These are phyloP conservation scores for Pogonognathellus flavescens DNA, from an alignment of 1,140 invertebrate genomes.

Conservation along the genomic window DNA sequence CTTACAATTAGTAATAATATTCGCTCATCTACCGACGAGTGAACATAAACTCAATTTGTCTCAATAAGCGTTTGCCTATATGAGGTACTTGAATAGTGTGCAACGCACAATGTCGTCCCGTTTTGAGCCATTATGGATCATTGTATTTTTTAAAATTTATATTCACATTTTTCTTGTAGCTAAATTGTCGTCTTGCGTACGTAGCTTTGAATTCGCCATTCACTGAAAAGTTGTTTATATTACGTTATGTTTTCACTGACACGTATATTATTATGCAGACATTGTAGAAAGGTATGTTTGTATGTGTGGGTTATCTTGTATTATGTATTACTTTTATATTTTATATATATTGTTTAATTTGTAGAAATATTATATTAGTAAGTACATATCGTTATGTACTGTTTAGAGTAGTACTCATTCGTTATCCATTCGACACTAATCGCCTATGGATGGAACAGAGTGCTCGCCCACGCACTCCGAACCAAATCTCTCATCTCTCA, in stretches of 20 bases:
- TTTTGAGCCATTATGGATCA: background rate
- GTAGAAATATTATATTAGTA: background rate
- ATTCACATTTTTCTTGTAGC: conserved; percentile 31
- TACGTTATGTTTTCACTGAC: conserved; percentile 21
- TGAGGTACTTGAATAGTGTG: background rate
- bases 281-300: background rate
- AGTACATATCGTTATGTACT: background rate
- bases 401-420: background rate
- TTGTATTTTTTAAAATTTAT: background rate
- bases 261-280: background rate
- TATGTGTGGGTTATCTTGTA: background rate
- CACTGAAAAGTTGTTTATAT: conserved; percentile 14
- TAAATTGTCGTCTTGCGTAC: conserved; percentile 9
- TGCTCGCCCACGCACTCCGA: background rate
- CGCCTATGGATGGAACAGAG: conserved; percentile 11
- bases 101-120: background rate
- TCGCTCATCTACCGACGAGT: conserved; percentile 32
- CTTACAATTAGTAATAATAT: background rate
- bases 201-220: background rate
- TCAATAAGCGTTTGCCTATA: conserved; percentile 22
- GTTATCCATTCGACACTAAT: background rate
- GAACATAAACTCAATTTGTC: background rate
- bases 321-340: conserved; percentile 8
- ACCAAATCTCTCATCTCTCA: background rate
- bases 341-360: conserved; percentile 33